These are phyloP conservation scores for Etheostoma spectabile DNA, from an alignment of 2,113 vertebrate species.

Conservation along the genomic window DNA sequence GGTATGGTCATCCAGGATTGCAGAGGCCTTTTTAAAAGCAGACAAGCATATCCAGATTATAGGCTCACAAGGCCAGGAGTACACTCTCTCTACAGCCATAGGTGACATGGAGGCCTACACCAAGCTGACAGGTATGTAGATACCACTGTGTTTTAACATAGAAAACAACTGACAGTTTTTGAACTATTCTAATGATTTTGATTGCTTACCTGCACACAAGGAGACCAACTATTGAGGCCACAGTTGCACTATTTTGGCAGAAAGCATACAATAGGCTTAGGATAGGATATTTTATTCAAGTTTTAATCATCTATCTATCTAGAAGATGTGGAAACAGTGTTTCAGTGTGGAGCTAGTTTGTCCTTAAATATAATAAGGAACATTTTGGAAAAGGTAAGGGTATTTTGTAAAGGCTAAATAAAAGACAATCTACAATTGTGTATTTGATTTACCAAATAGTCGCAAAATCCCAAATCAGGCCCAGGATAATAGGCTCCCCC, in stretches of 20 bases:
- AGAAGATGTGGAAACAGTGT: not conserved
- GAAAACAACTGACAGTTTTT: not conserved
- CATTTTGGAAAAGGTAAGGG: no score
- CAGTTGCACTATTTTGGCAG: not conserved
- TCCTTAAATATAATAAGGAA: no score
- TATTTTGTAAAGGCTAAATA: not conserved
- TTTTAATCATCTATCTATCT: not conserved
- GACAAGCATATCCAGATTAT: slow-evolving; percentile 81
- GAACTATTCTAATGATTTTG: not conserved
- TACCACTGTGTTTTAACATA: not conserved
- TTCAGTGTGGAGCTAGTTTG: no score
- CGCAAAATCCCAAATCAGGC: no score
- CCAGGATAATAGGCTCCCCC: no score
- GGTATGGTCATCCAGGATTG: slow-evolving; percentile 84
- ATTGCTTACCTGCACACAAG: not conserved
- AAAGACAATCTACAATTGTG: not conserved
- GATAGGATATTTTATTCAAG: no score
- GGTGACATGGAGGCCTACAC: slow-evolving; percentile 92
- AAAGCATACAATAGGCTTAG: no score
- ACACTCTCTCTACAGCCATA: slow-evolving; percentile 85
- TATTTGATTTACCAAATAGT: no score
- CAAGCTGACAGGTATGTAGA: slow-evolving; percentile 89
- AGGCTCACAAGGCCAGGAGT: slow-evolving; percentile 78
- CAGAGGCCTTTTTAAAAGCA: slow-evolving; percentile 89
- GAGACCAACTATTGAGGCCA: not conserved